phyloP scores from a whole-genome alignment of 2,888 invertebrate genomes.

The Lucinisca nassula region DNA sequence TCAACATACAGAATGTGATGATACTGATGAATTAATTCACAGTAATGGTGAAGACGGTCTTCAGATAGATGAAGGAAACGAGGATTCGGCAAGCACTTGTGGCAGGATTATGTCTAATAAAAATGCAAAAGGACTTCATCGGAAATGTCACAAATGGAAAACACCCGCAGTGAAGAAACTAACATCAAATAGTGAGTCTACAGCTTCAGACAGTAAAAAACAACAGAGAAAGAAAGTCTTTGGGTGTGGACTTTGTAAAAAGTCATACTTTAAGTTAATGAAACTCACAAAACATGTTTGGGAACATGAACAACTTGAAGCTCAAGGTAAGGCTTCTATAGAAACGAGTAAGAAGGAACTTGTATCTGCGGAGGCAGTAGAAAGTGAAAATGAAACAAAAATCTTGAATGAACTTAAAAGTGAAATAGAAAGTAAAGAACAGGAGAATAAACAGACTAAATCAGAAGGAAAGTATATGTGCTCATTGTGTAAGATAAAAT shows the following conservation, averaged over 20 bases:
- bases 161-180: too few species aligned
- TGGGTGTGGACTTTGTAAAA: slow-evolving; percentile 27
- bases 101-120: too few species aligned
- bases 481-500: slow-evolving; percentile 15
- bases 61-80: background rate
- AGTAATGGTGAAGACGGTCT: background rate
- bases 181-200: background rate
- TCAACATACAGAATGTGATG: background rate
- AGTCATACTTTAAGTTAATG: slow-evolving; percentile 33
- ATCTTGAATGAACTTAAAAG: background rate
- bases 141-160: background rate
- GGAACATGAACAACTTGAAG: slow-evolving; percentile 35
- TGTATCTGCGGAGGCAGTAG: background rate
- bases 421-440: background rate
- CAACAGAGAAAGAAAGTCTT: slow-evolving; percentile 1
- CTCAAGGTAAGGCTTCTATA: background rate
- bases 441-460: background rate
- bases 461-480: slow-evolving; percentile 24
- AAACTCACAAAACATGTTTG: slow-evolving; percentile 38
- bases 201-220: background rate
- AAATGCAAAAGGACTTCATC: background rate
- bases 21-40: background rate
- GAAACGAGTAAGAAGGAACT: background rate
- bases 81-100: too few species aligned
- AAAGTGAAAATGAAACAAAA: background rate